Conservation (phyloP, 1,140 invertebrate genomes). For the Sesamia nonagrioides region DNA sequence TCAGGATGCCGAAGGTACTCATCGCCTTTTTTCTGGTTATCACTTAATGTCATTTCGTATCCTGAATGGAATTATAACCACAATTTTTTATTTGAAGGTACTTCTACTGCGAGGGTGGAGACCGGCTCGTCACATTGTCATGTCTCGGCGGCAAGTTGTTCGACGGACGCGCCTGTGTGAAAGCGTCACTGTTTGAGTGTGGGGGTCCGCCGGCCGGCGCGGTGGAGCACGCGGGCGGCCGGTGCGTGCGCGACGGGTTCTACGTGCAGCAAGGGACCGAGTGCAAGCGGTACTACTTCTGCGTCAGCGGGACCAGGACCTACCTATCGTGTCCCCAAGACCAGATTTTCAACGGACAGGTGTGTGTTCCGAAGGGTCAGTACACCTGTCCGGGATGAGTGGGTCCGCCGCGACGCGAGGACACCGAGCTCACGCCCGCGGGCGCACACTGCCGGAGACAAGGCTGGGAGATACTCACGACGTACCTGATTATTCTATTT, state of each 20-base stretch:
- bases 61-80: background rate
- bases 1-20: conserved; percentile 87
- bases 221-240: conserved; percentile 68
- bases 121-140: conserved; percentile 87
- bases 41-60: background rate
- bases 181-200: conserved; percentile 74
- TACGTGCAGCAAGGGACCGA: conserved; percentile 85
- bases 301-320: conserved; percentile 81
- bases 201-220: conserved; percentile 65
- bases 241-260: conserved; percentile 86
- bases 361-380: conserved; percentile 84
- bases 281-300: conserved; percentile 88
- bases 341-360: conserved; percentile 87
- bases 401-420: background rate
- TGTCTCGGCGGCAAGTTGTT: conserved; percentile 88
- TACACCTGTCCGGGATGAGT: conserved; percentile 86
- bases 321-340: conserved; percentile 75
- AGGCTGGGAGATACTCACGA: conserved; percentile 55
- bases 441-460: background rate
- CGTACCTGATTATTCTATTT: conserved; percentile 73
- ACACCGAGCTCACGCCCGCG: background rate
- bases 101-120: conserved; percentile 88
- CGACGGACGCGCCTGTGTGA: conserved; percentile 87
- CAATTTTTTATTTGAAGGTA: conserved; percentile 67
- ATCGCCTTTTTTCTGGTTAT: background rate